Evolutionary conservation across 2,113 vertebrate genomes (phyloP).

Genomic region (Microtus oregoni): DNA sequence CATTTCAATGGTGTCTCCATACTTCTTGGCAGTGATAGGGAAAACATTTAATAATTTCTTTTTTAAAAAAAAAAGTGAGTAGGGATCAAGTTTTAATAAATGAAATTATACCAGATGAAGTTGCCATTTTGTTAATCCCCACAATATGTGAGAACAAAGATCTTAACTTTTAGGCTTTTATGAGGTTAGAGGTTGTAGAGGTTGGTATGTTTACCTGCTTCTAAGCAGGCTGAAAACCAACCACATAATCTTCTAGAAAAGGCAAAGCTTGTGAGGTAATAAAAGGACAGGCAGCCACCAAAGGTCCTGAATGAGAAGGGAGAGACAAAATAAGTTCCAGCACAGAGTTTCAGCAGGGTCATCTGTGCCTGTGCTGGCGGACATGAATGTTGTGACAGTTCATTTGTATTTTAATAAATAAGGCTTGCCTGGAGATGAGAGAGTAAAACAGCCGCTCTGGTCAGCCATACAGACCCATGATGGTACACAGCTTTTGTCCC

Average conservation of each 20-base stretch:
- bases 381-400: too few species aligned
- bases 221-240: not conserved
- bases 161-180: not conserved
- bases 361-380: fast-evolving
- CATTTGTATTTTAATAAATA: too few species aligned
- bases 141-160: not conserved
- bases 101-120: not conserved
- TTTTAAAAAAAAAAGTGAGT: not conserved
- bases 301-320: not conserved
- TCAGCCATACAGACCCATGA: too few species aligned
- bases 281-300: not conserved
- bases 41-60: not conserved
- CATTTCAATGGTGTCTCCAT: not conserved
- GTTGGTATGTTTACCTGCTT: not conserved
- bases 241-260: not conserved
- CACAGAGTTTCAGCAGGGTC: not conserved
- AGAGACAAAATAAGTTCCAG: fast-evolving
- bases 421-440: too few species aligned
- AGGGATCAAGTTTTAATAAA: not conserved
- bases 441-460: too few species aligned
- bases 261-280: fast-evolving
- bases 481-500: too few species aligned
- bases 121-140: not conserved
- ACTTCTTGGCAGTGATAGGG: not conserved
- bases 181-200: not conserved